Evolutionary conservation across 2,888 invertebrate genomes (phyloP).

Genomic region (Pammene fasciana): DNA sequence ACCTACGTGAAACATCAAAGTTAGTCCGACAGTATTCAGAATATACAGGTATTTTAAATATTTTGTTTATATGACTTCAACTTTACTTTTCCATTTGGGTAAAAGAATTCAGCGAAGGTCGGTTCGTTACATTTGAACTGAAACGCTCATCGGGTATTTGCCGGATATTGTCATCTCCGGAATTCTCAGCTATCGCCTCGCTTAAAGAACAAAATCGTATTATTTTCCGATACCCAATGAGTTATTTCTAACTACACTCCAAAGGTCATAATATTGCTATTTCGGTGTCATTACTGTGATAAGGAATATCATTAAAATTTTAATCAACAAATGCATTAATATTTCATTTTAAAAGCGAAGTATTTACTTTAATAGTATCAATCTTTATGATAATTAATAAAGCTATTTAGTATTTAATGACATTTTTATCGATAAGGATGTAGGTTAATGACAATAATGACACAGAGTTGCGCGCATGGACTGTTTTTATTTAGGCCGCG

Average conservation of each 20-base stretch:
- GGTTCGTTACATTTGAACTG: slow-evolving; percentile 3
- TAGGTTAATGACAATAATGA: not conserved
- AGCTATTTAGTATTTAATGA: not conserved
- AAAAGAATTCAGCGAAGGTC: not conserved
- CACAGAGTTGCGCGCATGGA: not conserved
- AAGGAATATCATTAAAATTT: not conserved
- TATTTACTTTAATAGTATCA: not conserved
- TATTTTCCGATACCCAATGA: slow-evolving; percentile 12
- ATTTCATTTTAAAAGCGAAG: not conserved
- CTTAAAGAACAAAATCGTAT: not conserved
- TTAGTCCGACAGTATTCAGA: too few species aligned
- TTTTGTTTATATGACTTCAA: not conserved
- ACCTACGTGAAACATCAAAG: too few species aligned
- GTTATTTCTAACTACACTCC: not conserved
- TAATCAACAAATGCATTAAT: not conserved
- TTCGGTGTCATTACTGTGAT: not conserved
- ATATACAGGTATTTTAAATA: too few species aligned
- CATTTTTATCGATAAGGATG: not conserved
- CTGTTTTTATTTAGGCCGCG: not conserved
- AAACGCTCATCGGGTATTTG: slow-evolving; percentile 14
- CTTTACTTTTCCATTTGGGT: not conserved
- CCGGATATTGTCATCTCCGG: slow-evolving; percentile 34
- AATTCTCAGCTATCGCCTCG: slow-evolving; percentile 12
- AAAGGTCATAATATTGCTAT: not conserved
- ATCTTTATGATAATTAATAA: not conserved